Evolutionary conservation across 2,113 vertebrate genomes (phyloP), one percentile per base, ranked within the genome.

Genomic region (Malurus alboscapulatus): DNA sequence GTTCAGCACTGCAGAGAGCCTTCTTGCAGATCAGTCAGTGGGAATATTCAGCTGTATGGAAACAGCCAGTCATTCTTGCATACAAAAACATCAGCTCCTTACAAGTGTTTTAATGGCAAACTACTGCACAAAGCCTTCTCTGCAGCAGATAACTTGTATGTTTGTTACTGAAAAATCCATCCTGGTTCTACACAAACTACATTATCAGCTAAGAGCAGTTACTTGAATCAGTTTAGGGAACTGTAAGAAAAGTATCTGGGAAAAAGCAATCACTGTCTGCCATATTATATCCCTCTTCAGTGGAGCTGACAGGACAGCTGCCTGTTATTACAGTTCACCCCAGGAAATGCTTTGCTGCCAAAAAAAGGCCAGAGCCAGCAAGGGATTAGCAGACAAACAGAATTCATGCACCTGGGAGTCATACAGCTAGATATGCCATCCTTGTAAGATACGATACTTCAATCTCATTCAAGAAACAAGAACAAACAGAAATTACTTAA

Each of bases 391-490:
- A 96, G 93, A 88, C 90, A 98, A 97, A 97, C 79, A 94, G 92
- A 97, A 97, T 91, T 81, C 58, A n/a, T 95, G 97, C 98, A 98
- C 98, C 98, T 98, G 98, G 97, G 83, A 87, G 84, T 93, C 96
- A 73, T 2, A 18, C 95, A 81, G 97, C 74, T 91, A 79, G 67
- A 93, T 87, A 75, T 55, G 63, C 84, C 92, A 77, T 97, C 95
- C 92, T 96, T 7, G 0, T 51, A 80, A 96, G 88, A 55, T 53
- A 75, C 7, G 45, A 94, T 83, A 85, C 95, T 96, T 97, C 95
- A 97, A 96, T 96, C 92, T 94, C 87, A 96, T 97, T 97, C 96
- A 92, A 94, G 89, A 95, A 95, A 97, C 66, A 94, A 97, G 97
- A 96, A 65, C 89, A 96, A 95, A 75, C 89, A 59, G 71, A 96